Conservation (phyloP, 2,113 vertebrate species). For the Sander vitreus region DNA sequence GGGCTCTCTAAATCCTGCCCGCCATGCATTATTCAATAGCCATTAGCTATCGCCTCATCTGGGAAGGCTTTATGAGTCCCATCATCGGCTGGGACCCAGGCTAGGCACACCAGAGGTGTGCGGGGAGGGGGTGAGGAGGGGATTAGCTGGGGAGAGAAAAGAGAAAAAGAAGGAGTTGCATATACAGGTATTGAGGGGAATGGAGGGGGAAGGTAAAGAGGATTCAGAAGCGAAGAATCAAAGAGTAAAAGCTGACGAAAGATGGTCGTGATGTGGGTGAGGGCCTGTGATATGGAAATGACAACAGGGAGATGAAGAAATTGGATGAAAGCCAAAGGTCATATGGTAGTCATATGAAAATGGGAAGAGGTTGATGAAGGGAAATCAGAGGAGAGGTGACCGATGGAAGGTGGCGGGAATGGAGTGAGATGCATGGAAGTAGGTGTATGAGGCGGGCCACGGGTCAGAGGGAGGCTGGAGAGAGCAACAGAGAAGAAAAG, state of each 20-base stretch:
- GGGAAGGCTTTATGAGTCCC: conserved; percentile 82
- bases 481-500: conserved; percentile 62
- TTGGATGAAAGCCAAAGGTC: conserved; percentile 68
- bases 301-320: conserved; percentile 56
- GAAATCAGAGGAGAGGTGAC: conserved; percentile 48
- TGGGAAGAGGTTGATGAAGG: conserved; percentile 37
- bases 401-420: conserved; percentile 11
- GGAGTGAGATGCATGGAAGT: conserved; percentile 12
- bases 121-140: conserved; percentile 23
- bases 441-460: conserved; percentile 6
- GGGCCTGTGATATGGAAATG: conserved; percentile 76
- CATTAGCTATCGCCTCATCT: conserved; percentile 82
- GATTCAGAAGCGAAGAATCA: conserved; percentile 62
- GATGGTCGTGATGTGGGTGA: conserved; percentile 58
- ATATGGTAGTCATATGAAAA: conserved; percentile 55
- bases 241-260: conserved; percentile 62
- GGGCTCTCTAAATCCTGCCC: conserved; percentile 82
- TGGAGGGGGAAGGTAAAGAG: conserved; percentile 43
- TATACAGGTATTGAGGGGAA: conserved; percentile 50
- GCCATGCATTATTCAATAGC: conserved; percentile 85
- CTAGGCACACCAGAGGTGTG: conserved; percentile 63
- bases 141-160: conserved; percentile 57
- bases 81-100: conserved; percentile 73
- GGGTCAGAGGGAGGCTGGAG: conserved; percentile 47
- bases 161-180: conserved; percentile 46